phyloP scores from a whole-genome alignment of 2,888 invertebrate species.

The Busseola fusca region DNA sequence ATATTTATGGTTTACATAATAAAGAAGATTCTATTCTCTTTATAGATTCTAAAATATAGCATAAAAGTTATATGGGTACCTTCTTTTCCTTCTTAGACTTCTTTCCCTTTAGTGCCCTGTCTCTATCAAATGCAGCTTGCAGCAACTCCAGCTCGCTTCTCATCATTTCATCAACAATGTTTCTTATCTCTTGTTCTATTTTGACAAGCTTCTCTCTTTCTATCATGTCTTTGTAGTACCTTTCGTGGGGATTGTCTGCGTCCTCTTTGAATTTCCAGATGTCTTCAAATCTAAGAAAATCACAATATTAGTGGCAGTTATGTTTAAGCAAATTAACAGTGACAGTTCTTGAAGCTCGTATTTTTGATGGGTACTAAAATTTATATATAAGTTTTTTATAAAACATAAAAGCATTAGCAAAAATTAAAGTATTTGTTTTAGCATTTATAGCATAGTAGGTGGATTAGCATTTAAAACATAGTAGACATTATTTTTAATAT shows the following conservation, averaged over 20 bases:
- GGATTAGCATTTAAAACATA: background rate
- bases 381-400: background rate
- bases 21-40: background rate
- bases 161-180: slow-evolving; percentile 94
- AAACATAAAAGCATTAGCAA: background rate
- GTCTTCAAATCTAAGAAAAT: slow-evolving; percentile 90
- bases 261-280: slow-evolving; percentile 96
- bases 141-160: slow-evolving; percentile 91
- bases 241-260: slow-evolving; percentile 92
- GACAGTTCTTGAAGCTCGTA: no score
- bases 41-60: background rate
- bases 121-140: slow-evolving; percentile 92
- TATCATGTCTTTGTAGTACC: slow-evolving; percentile 94
- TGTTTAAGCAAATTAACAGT: no score
- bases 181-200: slow-evolving; percentile 94
- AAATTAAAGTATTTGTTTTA: no score
- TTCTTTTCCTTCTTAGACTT: slow-evolving; percentile 94
- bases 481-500: background rate
- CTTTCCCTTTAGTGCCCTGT: slow-evolving; percentile 92
- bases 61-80: slow-evolving; percentile 60
- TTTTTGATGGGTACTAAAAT: no score
- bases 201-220: slow-evolving; percentile 94
- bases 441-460: no score
- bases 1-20: background rate
- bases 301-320: background rate